These are phyloP conservation scores for Teleiodes luculella DNA, from an alignment of 2,888 invertebrate genomes.

Conservation along the genomic window DNA sequence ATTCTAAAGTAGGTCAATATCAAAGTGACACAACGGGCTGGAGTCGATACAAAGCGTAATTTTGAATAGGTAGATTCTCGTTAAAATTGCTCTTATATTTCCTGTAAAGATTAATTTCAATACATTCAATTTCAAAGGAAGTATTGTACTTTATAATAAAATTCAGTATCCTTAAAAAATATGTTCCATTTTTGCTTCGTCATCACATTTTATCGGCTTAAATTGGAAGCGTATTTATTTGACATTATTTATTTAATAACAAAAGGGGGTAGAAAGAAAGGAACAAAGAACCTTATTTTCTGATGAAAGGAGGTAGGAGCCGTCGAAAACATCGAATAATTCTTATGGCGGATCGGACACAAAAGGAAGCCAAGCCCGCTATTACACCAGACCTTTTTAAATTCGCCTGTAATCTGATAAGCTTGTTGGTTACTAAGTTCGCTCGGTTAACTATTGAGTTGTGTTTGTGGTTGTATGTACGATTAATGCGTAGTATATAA, in stretches of 20 bases:
- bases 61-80: no score
- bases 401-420: no score
- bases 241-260: conserved; percentile 43
- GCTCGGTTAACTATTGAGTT: no score
- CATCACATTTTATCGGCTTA: conserved; percentile 32
- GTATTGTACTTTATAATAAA: background rate
- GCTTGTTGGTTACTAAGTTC: no score
- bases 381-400: conserved; percentile 32
- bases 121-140: background rate
- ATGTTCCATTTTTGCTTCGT: conserved; percentile 24
- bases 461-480: no score
- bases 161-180: conserved; percentile 16
- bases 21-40: no score
- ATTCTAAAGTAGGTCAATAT: no score
- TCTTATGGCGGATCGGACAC: conserved; percentile 49
- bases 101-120: no score
- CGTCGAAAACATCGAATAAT: conserved; percentile 58
- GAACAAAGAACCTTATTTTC: conserved; percentile 48
- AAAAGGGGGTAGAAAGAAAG: conserved; percentile 40
- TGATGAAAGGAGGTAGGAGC: conserved; percentile 40
- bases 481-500: no score
- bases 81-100: no score
- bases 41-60: no score
- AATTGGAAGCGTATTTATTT: conserved; percentile 20
- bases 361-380: conserved; percentile 28